These are phyloP conservation scores for Trypoxylon attenuatum DNA, from an alignment of 2,888 invertebrate genomes.

Conservation along the genomic window DNA sequence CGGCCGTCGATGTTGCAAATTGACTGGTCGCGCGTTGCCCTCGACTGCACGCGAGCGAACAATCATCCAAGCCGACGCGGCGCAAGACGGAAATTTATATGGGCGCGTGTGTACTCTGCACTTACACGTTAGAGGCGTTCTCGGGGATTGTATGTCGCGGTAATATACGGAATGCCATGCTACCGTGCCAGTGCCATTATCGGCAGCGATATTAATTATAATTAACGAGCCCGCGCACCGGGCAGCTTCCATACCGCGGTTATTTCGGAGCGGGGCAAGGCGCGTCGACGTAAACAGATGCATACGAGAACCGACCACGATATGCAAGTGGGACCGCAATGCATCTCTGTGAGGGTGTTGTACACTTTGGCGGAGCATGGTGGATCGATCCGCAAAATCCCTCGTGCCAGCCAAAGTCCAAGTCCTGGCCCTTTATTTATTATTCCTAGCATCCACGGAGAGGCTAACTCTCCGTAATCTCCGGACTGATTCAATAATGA, in stretches of 20 bases:
- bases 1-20: constrained; percentile 12
- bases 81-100: constrained; percentile 28
- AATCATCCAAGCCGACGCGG: constrained; percentile 10
- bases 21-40: constrained; percentile 11
- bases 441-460: no score
- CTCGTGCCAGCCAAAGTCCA: no score
- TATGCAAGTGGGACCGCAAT: not conserved
- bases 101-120: constrained; percentile 12
- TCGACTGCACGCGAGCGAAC: not conserved
- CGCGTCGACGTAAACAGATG: constrained; percentile 4
- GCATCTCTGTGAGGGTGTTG: no score
- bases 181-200: constrained; percentile 46
- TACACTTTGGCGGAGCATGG: no score
- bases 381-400: no score
- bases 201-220: constrained; percentile 54
- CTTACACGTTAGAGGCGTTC: constrained; percentile 37
- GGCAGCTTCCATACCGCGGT: constrained; percentile 23
- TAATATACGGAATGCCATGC: constrained; percentile 40
- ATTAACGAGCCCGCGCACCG: constrained; percentile 46
- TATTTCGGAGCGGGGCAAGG: constrained; percentile 25
- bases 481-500: no score
- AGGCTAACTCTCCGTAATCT: no score
- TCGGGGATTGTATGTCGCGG: constrained; percentile 15
- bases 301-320: not conserved
- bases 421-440: no score